A percentile compares a stretch with the other conserved stretches of the same genome.
phyloP scores from a whole-genome alignment of 1,140 invertebrate species.

The Microplitis demolitor region DNA sequence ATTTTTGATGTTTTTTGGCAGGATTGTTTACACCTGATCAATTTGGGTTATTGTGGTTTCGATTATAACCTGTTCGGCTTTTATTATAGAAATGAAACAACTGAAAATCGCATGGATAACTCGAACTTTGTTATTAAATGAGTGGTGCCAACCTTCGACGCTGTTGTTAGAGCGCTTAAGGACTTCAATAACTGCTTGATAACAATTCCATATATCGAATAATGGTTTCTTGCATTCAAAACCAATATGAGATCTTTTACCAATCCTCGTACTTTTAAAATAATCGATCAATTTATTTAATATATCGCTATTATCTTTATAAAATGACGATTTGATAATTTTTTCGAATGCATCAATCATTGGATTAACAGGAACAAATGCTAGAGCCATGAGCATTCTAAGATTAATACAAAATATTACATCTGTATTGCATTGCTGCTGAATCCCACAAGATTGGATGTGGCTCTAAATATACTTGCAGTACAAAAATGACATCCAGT shows the following conservation, averaged over 20 bases:
- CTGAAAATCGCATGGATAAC: neutral
- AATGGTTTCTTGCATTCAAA: neutral
- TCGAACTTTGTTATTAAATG: neutral
- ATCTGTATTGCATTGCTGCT: neutral
- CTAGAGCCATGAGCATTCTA: constrained; percentile 9
- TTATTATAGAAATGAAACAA: neutral
- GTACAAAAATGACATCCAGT: constrained; percentile 31
- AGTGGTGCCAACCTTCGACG: neutral
- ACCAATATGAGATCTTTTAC: neutral
- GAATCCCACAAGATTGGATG: constrained; percentile 8
- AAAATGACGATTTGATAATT: neutral
- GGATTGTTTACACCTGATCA: neutral
- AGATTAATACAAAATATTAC: constrained; percentile 6
- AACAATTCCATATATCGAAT: neutral
- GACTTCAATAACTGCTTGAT: neutral
- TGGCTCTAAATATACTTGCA: constrained; percentile 26
- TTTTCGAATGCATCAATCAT: neutral
- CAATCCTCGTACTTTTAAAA: constrained; percentile 22
- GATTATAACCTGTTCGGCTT: neutral
- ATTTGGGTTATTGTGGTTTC: neutral
- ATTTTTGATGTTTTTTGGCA: neutral
- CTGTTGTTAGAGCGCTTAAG: neutral
- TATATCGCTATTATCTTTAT: neutral
- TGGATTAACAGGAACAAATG: neutral
- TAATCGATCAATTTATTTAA: neutral